A percentile compares a stretch with the other conserved stretches of the same genome.
These are phyloP conservation scores for Argyra leucocephala DNA, from an alignment of 2,888 invertebrate genomes.

Conservation along the genomic window DNA sequence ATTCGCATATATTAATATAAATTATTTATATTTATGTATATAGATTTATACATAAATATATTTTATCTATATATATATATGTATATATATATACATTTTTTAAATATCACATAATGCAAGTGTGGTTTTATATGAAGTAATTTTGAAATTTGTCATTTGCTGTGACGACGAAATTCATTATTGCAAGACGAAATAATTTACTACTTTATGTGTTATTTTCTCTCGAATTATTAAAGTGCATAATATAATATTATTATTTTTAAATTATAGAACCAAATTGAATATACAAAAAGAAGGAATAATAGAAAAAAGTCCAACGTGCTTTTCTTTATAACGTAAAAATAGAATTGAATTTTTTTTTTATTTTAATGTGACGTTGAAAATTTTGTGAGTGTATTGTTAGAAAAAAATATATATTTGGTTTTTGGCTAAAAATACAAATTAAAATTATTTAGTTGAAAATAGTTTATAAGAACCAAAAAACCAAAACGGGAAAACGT, in stretches of 20 bases:
- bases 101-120: neutral
- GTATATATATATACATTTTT: neutral
- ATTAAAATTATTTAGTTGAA: neutral
- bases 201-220: neutral
- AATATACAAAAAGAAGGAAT: too few species aligned
- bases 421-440: slow-evolving; percentile 1
- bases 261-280: neutral
- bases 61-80: neutral
- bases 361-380: slow-evolving; percentile 6
- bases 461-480: neutral
- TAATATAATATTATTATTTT: neutral
- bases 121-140: neutral
- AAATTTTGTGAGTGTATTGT: slow-evolving; percentile 2
- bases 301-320: neutral
- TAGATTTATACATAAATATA: too few species aligned
- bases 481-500: neutral
- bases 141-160: neutral
- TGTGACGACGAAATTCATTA: neutral
- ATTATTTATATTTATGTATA: neutral
- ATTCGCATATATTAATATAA: neutral
- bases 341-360: neutral
- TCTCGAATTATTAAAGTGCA: neutral
- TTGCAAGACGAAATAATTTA: neutral
- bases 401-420: neutral
- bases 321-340: neutral